Evolutionary conservation across 2,888 invertebrate species (phyloP).

Genomic region (Cetonia aurata): DNA sequence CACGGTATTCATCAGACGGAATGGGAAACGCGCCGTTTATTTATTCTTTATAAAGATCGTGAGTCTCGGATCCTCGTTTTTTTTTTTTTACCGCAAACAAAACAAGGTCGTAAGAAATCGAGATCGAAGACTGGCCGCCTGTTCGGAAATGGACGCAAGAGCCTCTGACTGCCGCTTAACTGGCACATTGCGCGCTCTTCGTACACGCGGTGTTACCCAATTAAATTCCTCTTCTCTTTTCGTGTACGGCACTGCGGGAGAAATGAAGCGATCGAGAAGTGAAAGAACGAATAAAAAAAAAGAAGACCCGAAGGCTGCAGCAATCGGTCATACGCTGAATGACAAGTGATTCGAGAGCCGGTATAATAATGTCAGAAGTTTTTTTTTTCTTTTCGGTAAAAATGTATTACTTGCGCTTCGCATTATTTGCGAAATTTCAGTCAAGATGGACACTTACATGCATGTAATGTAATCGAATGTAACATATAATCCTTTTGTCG

Average conservation of each 20-base stretch:
- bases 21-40: conserved; percentile 30
- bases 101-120: conserved; percentile 48
- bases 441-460: too few species aligned
- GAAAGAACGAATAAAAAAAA: conserved; percentile 26
- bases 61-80: conserved; percentile 39
- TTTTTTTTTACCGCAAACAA: conserved; percentile 33
- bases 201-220: conserved; percentile 33
- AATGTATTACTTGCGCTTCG: neutral
- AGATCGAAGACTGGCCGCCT: conserved; percentile 44
- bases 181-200: conserved; percentile 26
- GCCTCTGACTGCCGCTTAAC: conserved; percentile 15
- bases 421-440: neutral
- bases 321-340: conserved; percentile 34
- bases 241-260: conserved; percentile 14
- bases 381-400: conserved; percentile 10
- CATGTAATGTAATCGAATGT: too few species aligned
- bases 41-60: conserved; percentile 41
- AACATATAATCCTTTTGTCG: too few species aligned
- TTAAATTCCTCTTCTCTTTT: conserved; percentile 36
- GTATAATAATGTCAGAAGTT: conserved; percentile 10
- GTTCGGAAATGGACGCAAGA: conserved; percentile 36
- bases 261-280: conserved; percentile 36
- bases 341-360: conserved; percentile 33
- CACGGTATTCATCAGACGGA: conserved; percentile 27
- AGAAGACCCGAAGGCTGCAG: neutral